Base-by-base conservation (phyloP, 1,140 invertebrate genomes). In the Homarus americanus region DNA sequence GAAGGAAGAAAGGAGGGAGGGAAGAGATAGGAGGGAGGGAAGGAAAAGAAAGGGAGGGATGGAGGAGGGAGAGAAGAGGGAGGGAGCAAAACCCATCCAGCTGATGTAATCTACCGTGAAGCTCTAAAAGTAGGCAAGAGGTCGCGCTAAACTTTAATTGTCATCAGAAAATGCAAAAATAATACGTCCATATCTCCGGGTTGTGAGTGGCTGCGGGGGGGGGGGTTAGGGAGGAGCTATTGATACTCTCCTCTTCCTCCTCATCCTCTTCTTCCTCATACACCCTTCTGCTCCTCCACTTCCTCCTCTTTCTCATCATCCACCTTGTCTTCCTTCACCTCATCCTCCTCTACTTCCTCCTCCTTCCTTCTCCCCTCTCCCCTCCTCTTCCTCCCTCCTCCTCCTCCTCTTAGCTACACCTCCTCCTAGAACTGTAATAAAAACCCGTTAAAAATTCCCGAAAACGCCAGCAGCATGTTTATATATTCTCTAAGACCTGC, bases 401-500 rank as follows among this genome's bases (percentile, higher is more conserved):
- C 34, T n/a, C n/a, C n/a, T n/a, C n/a, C n/a, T n/a, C n/a, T n/a
- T n/a, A n/a, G n/a, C n/a, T n/a, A n/a, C n/a, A n/a, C n/a, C n/a
- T n/a, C 20, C 28, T 32, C 41, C 12, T 63, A 69, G 17, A 5
- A 17, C 10, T 34, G 36, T n/a, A 82, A 82, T 44, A 82, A 58
- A 83, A 44, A 69, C 58, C 53, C 5, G 58, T 66, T 66, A 69
- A 69, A 83, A 83, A 83, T 76, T 76, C 44, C 84, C 20, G 72
- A 34, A 49, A 75, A 44, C 84, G 84, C 84, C 73, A n/a, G 72
- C 24, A 76, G 84, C 72, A 58, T 86, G 84, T 86, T 86, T 86
- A 86, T 86, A 86, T 86, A 86, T 86, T 86, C 84, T 86, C 84
- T 86, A 86, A 49, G 40, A 76, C 72, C 69, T 76, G 84, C 84